Conservation (phyloP, 2,797 vertebrate genomes). For the Amniataba percoides region DNA sequence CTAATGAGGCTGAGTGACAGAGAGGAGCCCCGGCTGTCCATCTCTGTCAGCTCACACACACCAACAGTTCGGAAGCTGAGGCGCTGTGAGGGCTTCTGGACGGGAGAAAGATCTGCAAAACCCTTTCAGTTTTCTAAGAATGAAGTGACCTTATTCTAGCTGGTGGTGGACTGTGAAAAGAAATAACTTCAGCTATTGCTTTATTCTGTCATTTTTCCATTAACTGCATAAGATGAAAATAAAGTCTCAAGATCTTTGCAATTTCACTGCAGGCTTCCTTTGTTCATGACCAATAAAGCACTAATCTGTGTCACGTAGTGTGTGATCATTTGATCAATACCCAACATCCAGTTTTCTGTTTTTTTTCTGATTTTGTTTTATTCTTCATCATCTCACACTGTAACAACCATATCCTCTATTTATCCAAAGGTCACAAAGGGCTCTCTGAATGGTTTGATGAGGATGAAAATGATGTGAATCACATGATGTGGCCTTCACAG, state of each 20-base stretch:
- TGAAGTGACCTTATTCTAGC: neutral
- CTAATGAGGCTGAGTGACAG: conserved; percentile 60
- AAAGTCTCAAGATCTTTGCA: neutral
- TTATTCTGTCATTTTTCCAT: neutral
- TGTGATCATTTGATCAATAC: no score
- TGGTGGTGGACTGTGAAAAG: neutral
- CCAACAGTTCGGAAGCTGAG: conserved; percentile 1
- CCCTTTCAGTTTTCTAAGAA: neutral
- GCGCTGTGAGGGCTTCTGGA: neutral
- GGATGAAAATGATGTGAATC: no score
- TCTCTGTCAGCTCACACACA: conserved; percentile 29
- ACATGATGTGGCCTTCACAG: no score
- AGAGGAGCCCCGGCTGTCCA: conserved; percentile 34
- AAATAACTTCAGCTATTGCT: neutral
- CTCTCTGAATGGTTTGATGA: no score
- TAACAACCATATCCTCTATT: no score
- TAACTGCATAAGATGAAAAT: neutral
- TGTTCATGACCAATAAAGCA: neutral
- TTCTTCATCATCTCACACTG: no score
- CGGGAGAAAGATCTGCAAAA: neutral
- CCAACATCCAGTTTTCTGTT: neutral
- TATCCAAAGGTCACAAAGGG: no score
- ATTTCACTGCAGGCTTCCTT: neutral
- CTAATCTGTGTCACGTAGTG: no score
- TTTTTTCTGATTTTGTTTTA: neutral